Base-by-base conservation (phyloP, 1,140 invertebrate genomes). In the Zaprionus tsacasi region DNA sequence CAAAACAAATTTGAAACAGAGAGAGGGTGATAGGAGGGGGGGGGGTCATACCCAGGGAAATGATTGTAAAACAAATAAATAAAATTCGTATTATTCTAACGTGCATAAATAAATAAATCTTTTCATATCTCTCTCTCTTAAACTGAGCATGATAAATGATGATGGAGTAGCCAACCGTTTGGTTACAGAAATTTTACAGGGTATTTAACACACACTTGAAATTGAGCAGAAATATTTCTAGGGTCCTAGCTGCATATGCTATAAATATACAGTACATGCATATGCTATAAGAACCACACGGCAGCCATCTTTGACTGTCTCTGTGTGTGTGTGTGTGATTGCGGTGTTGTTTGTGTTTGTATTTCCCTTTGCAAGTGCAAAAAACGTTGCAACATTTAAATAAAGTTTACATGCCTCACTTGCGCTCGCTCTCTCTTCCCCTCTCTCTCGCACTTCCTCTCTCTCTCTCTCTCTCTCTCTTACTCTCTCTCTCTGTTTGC, bases 321-420 rank as follows among this genome's bases (percentile, higher is more conserved):
- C 10, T 55, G 15, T 69, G 13, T 48, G 35, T 43, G 52, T 17
- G 11, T 17, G 3, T 17, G 40, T n/a, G 10, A 27, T 4, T n/a
- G 27, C 6, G 2, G 10, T 35, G 6, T 30, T 35, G 36, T 38
- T 12, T 33, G 36, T 30, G 40, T 25, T 50, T 50, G 45, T 50
- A 10, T 50, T 48, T 48, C 45, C 8, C 15, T 11, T 15, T 45
- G 40, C 40, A 15, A 33, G n/a, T 43, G 36, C 6, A 45, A 30
- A 64, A 60, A 68, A 54, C 38, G 60, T 35, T 65, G 68, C 60
- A 71, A 56, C 56, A 76, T 76, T 76, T 56, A 71, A 76, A 76
- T 70, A 71, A 65, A 76, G 68, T 65, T 76, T 70, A 71, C 68
- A 76, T 76, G 61, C 73, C 59, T 70, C 68, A 71, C 55, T 76